These are phyloP conservation scores for Oreocharis arfaki DNA, from an alignment of 2,113 vertebrate species.

Conservation along the genomic window DNA sequence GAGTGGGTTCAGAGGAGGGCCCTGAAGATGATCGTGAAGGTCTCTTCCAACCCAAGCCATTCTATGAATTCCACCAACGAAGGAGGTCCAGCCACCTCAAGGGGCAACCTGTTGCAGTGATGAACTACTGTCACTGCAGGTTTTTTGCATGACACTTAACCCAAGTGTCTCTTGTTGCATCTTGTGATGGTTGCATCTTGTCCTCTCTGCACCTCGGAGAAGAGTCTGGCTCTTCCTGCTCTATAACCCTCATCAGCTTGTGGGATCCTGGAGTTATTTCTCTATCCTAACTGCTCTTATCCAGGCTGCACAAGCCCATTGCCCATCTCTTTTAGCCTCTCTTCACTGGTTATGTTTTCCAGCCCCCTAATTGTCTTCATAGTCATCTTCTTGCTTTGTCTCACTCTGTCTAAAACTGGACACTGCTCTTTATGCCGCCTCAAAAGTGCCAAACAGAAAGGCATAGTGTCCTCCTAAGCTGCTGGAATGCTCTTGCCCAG, in stretches of 20 bases:
- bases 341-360: not conserved
- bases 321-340: not conserved
- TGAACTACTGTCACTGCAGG: not conserved
- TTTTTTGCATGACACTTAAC: not conserved
- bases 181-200: not conserved
- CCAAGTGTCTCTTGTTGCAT: not conserved
- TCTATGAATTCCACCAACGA: not conserved
- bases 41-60: not conserved
- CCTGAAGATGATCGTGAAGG: not conserved
- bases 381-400: not conserved
- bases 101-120: not conserved
- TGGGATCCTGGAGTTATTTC: not conserved
- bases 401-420: not conserved
- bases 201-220: not conserved
- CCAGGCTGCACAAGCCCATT: not conserved
- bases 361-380: not conserved
- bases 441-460: not conserved
- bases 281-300: not conserved
- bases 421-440: not conserved
- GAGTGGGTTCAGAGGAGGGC: not conserved
- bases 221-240: not conserved
- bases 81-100: not conserved
- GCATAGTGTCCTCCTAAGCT: not conserved
- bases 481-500: not conserved
- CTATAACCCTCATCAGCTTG: not conserved